These are phyloP conservation scores for Catalaphyllia jardinei DNA, from an alignment of 64 coral and sea anemone species.

Conservation along the genomic window DNA sequence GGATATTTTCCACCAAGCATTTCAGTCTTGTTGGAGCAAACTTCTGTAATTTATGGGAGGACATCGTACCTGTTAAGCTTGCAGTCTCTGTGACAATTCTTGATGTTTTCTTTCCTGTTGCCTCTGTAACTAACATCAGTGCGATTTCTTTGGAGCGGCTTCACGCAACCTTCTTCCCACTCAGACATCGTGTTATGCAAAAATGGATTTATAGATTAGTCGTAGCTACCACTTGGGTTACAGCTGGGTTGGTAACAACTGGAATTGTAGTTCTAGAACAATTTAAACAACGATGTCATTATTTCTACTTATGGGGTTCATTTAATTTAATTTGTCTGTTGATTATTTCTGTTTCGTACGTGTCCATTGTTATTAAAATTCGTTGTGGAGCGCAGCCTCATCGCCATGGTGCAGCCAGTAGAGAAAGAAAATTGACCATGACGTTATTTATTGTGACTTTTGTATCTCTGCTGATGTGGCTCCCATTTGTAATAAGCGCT, in stretches of 20 bases:
- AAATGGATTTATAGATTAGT: neutral
- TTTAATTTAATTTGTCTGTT: neutral
- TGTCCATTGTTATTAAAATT: neutral
- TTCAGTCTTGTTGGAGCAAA: neutral
- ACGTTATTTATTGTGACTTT: neutral
- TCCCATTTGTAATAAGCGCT: neutral
- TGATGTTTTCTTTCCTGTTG: neutral
- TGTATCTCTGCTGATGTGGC: neutral
- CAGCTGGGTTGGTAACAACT: neutral
- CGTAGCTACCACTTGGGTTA: neutral
- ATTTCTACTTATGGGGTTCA: neutral
- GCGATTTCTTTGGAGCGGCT: neutral
- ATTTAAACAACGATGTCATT: neutral
- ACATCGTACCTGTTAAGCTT: neutral
- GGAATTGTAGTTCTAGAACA: neutral
- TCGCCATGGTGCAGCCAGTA: neutral
- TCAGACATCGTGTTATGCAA: neutral
- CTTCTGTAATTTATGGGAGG: neutral
- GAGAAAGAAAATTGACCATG: conserved; percentile 17
- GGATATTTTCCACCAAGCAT: neutral
- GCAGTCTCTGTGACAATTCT: neutral
- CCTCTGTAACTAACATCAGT: neutral
- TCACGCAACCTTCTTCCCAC: neutral
- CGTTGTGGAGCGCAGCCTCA: neutral
- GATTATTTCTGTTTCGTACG: conserved; percentile 3